These are phyloP conservation scores for Dasypogon diadema DNA, from an alignment of 2,888 invertebrate species.

Conservation along the genomic window DNA sequence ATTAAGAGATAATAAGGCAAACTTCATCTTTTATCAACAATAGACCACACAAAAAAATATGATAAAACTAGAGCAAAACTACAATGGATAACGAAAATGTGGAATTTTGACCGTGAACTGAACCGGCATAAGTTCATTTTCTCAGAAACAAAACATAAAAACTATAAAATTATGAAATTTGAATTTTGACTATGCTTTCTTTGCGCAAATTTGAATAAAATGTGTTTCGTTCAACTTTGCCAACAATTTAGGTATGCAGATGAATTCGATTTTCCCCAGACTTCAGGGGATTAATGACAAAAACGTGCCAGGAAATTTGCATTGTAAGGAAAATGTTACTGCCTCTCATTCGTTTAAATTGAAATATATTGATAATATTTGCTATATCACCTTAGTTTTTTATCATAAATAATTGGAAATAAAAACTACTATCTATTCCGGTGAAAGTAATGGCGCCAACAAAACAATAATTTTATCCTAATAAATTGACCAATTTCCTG, in stretches of 20 bases:
- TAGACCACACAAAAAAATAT: neutral
- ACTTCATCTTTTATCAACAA: neutral
- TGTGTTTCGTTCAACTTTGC: neutral
- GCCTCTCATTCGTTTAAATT: neutral
- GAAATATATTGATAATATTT: neutral
- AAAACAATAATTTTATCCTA: neutral
- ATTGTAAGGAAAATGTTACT: neutral
- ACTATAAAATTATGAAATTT: conserved; percentile 10
- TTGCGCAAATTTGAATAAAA: neutral
- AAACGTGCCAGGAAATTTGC: conserved; percentile 1
- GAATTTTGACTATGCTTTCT: neutral
- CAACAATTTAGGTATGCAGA: no score
- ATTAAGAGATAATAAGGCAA: neutral
- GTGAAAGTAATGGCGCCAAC: neutral
- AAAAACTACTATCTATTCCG: neutral
- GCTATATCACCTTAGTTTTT: no score
- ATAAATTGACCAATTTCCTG: conserved; percentile 22
- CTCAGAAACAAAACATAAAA: conserved; percentile 6
- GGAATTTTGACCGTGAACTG: conserved; percentile 31
- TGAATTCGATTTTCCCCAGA: no score
- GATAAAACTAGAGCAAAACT: conserved; percentile 18
- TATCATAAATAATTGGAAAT: no score
- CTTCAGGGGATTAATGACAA: neutral
- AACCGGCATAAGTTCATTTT: neutral
- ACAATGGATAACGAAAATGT: conserved; percentile 10